phyloP scores from a whole-genome alignment of 2,113 vertebrate genomes.

The Apistogramma diplotaenia region DNA sequence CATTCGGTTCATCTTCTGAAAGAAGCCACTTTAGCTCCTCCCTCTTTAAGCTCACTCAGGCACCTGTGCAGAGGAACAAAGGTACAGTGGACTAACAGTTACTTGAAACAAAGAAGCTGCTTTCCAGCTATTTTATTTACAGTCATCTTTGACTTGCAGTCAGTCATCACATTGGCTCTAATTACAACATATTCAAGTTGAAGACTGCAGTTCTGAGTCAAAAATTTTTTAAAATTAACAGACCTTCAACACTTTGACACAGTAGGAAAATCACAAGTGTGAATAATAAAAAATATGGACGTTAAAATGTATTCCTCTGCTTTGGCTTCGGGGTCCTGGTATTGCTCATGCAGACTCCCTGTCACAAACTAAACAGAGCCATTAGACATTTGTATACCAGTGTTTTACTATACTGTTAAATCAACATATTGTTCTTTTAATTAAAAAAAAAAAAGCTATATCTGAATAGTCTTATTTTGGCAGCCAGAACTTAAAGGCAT shows the following conservation, averaged over 20 bases:
- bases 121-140: neutral
- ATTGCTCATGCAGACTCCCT: neutral
- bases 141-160: neutral
- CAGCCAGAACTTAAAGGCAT: constrained; percentile 41
- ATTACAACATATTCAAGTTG: neutral
- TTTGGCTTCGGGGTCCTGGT: neutral
- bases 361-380: constrained; percentile 1
- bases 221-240: neutral
- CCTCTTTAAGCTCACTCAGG: too few relatives aligned
- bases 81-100: neutral
- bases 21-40: neutral
- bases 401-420: neutral
- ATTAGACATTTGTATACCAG: neutral
- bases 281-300: neutral
- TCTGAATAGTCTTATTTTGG: neutral
- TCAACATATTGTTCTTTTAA: neutral
- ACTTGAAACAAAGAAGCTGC: neutral
- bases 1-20: neutral
- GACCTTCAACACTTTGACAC: neutral
- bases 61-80: too few relatives aligned
- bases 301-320: neutral
- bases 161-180: neutral
- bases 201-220: neutral
- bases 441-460: neutral
- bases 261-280: constrained; percentile 1